Evolutionary conservation across 2,113 vertebrate species (phyloP).

Genomic region (Rhombomys opimus): DNA sequence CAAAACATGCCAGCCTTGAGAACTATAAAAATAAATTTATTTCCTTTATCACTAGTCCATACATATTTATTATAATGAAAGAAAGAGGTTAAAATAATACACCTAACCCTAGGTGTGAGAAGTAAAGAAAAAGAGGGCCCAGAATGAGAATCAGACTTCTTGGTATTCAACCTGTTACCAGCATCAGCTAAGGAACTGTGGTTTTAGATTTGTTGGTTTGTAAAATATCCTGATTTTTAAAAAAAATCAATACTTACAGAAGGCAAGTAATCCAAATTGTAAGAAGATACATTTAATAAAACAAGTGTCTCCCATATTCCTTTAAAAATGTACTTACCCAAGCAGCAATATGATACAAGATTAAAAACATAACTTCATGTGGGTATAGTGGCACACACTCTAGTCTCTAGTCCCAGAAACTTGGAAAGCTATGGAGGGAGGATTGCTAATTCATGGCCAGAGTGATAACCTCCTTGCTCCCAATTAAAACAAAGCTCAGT

Average conservation of each 20-base stretch:
- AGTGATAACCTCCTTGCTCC: not conserved
- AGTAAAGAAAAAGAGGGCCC: not conserved
- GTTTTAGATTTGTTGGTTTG: not conserved
- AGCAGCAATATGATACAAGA: not conserved
- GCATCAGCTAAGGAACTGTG: not conserved
- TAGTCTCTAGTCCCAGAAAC: not conserved
- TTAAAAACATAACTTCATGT: not conserved
- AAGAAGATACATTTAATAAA: not conserved
- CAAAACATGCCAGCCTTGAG: not conserved
- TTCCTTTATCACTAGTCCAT: not conserved
- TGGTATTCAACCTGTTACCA: not conserved
- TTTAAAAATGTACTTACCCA: not conserved
- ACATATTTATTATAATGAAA: too few species aligned
- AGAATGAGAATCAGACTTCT: not conserved
- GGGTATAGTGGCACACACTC: not conserved
- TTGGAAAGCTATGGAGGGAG: not conserved
- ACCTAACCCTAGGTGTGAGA: not conserved
- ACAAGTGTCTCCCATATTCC: not conserved
- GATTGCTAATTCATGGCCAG: not conserved
- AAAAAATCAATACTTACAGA: not conserved
- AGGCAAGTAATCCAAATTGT: not conserved
- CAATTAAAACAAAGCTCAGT: too few species aligned
- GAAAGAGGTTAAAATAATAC: not conserved
- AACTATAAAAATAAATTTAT: not conserved
- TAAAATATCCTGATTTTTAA: not conserved